Evolutionary conservation across 2,113 vertebrate species (phyloP), one percentile per base, ranked within the genome.

Genomic region (Gambusia holbrooki): DNA sequence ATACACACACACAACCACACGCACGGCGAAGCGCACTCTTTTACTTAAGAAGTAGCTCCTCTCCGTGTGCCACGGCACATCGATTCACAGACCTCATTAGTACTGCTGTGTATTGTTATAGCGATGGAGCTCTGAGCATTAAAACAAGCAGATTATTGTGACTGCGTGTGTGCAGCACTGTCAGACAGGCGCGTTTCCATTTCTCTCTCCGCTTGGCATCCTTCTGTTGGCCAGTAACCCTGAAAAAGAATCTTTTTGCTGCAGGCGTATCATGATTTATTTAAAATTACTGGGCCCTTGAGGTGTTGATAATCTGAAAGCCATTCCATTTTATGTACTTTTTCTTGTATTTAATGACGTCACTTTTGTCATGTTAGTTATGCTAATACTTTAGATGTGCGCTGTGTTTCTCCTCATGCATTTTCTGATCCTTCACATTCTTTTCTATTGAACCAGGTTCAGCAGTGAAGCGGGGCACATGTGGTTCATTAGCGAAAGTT

Each of bases 251-350:
- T 81, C 89, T 90, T 88, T 91, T 93, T 83, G 93, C 94, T 94
- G 70, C 87, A 93, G 94, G 94, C 94, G 15, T 64, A 87, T 94
- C 92, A 94, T 94, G 92, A 94, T 94, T 95, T 95, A 94, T 95
- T 94, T 93, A 93, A 91, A 94, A 93, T 94, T 83, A 87, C 87
- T 81, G 80, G 91, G 85, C 92, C 92, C 92, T 89, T 78, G 92
- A 94, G 93, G 87, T 83, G 85, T 80, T 86, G 80, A 89, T 93
- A 83, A 93, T 93, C 88, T 92, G 80, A 94, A 94, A 93, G 84
- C 83, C 77, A 84, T 93, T 93, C 88, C 79, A 84, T 92, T 91
- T 86, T 94, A 91, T 92, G 83, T 89, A 82, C 92, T 71, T 82
- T 63, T 90, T 86, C 61, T 51, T 51, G 42, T 60, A 58, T 76